These are phyloP conservation scores for Anthoptus insignis DNA, from an alignment of 2,888 invertebrate genomes.

Conservation along the genomic window DNA sequence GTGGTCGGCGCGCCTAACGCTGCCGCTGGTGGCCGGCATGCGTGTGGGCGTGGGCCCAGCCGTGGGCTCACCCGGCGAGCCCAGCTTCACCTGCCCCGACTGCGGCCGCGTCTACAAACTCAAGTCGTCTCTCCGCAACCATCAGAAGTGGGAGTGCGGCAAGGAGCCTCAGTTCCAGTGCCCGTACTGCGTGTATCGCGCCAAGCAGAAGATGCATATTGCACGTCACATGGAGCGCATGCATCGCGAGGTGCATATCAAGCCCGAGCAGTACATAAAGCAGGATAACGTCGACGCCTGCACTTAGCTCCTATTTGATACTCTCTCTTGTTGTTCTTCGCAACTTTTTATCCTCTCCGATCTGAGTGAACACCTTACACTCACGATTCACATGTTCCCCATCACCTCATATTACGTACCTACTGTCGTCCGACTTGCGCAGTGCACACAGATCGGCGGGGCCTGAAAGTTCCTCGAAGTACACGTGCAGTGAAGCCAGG, in stretches of 20 bases:
- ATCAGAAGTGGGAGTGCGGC: conserved; percentile 95
- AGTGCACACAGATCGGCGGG: neutral
- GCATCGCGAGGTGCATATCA: conserved; percentile 90
- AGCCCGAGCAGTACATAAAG: conserved; percentile 81
- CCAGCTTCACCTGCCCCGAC: conserved; percentile 92
- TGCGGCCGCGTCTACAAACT: conserved; percentile 96
- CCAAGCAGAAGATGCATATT: conserved; percentile 95
- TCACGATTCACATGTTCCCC: no score
- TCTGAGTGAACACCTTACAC: no score
- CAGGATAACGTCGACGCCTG: conserved; percentile 84
- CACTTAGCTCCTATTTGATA: conserved; percentile 57
- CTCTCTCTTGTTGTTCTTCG: conserved; percentile 12
- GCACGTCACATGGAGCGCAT: conserved; percentile 94
- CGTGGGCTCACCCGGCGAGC: conserved; percentile 73
- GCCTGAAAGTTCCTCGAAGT: neutral
- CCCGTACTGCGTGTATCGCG: conserved; percentile 94
- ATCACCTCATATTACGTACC: no score
- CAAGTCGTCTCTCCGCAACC: conserved; percentile 94
- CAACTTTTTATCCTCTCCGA: conserved; percentile 30
- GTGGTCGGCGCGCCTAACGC: conserved; percentile 92
- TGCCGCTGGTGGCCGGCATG: conserved; percentile 89
- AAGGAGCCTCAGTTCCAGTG: conserved; percentile 95
- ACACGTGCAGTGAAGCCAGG: neutral
- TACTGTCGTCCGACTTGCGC: no score
- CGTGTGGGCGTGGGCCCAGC: conserved; percentile 75